phyloP scores from a whole-genome alignment of 2,888 invertebrate genomes.

The Griposia aprilina region DNA sequence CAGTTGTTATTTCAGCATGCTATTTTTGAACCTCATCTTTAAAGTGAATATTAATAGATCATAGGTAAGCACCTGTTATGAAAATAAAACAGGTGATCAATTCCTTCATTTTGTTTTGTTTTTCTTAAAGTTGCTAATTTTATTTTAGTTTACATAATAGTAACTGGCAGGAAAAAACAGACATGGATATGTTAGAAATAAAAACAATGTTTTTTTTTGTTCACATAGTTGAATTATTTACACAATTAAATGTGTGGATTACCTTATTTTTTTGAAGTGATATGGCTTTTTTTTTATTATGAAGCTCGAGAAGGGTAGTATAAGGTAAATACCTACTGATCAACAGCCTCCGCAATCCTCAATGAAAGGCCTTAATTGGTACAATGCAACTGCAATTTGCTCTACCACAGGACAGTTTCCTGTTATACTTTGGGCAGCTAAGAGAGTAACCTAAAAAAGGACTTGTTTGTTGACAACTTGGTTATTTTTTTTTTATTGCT shows the following conservation, averaged over 20 bases:
- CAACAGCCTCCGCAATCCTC: not conserved
- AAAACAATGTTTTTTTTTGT: conserved; percentile 1
- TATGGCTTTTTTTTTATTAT: conserved; percentile 21
- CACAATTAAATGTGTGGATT: not conserved
- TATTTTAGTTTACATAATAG: conserved; percentile 31
- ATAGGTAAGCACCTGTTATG: conserved; percentile 56
- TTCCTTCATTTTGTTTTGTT: conserved; percentile 44
- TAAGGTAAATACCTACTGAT: not conserved
- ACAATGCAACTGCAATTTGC: not conserved
- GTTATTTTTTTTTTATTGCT: not conserved
- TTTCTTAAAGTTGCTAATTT: conserved; percentile 19
- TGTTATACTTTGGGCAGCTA: not conserved
- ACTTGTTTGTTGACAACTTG: not conserved
- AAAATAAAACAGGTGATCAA: conserved; percentile 59
- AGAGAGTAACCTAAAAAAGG: conserved; percentile 5
- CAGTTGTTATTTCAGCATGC: conserved; percentile 48
- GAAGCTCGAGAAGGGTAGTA: not conserved
- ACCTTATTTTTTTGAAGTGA: not conserved
- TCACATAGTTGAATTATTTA: not conserved
- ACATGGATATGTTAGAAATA: conserved; percentile 2
- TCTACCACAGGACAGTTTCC: not conserved
- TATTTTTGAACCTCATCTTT: conserved; percentile 59
- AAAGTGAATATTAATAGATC: conserved; percentile 55
- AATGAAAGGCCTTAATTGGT: not conserved
- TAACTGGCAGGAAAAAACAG: conserved; percentile 10